Evolutionary conservation across 2,113 vertebrate species (phyloP).

Genomic region (Ageneiosus marmoratus): DNA sequence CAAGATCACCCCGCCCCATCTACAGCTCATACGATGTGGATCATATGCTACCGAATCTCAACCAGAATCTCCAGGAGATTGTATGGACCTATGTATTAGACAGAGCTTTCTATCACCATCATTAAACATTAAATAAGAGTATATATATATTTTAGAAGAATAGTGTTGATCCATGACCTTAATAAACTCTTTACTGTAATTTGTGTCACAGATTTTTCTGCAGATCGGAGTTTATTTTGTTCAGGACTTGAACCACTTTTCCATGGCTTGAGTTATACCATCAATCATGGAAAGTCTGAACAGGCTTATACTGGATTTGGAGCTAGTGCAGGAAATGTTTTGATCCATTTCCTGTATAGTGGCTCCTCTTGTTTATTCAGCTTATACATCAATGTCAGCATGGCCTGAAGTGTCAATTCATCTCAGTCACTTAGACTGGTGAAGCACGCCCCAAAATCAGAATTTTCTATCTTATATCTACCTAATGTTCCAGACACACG

Average conservation of each 20-base stretch:
- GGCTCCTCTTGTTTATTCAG: not conserved
- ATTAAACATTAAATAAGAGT: not conserved
- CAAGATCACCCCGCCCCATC: not conserved
- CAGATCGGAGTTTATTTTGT: not conserved
- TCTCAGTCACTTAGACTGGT: conserved; percentile 26
- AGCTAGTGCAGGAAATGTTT: conserved; percentile 13
- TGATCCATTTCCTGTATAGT: conserved; percentile 11
- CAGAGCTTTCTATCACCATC: not conserved
- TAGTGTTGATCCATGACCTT: not conserved
- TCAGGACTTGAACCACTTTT: not conserved
- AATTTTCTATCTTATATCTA: conserved; percentile 15
- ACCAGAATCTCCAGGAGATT: not conserved
- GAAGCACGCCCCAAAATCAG: not conserved
- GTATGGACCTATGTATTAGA: not conserved
- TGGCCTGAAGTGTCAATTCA: conserved; percentile 35
- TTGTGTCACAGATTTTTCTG: too few species aligned
- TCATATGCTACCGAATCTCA: not conserved
- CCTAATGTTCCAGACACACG: conserved; percentile 18
- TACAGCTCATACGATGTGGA: not conserved
- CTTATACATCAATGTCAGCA: conserved; percentile 48
- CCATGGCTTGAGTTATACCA: not conserved
- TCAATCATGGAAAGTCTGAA: not conserved
- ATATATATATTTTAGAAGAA: not conserved
- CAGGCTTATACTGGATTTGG: not conserved
- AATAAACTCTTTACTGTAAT: too few species aligned